Conservation (phyloP, 2,113 vertebrate species). For the Lampris megalopsis region DNA sequence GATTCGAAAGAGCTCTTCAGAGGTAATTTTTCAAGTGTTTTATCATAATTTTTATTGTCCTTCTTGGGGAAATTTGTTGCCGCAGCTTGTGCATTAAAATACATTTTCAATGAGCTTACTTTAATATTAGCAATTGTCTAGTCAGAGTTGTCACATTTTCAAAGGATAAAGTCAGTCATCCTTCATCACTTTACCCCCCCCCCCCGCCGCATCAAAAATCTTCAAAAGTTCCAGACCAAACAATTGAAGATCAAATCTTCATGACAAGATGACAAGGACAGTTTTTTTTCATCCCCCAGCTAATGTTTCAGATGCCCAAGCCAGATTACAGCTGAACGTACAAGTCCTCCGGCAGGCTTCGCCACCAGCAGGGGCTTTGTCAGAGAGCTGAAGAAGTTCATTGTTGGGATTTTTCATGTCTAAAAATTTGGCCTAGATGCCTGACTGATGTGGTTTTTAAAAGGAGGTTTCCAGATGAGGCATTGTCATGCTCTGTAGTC, state of each 20-base stretch:
- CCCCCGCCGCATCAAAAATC: neutral
- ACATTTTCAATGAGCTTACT: too few relatives aligned
- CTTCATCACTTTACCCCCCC: neutral
- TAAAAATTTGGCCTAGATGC: conserved; percentile 3
- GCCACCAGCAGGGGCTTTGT: conserved; percentile 44
- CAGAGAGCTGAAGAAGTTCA: conserved; percentile 31
- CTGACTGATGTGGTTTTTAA: conserved; percentile 53
- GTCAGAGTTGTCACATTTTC: too few relatives aligned
- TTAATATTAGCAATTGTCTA: too few relatives aligned
- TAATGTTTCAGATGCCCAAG: neutral
- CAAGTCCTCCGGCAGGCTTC: conserved; percentile 31
- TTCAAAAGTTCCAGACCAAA: neutral
- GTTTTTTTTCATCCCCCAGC: too few relatives aligned
- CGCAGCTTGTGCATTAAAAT: too few relatives aligned
- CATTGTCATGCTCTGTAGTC: conserved; percentile 4
- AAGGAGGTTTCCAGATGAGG: conserved; percentile 1
- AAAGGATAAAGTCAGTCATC: neutral
- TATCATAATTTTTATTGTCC: too few relatives aligned
- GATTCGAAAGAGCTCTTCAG: too few relatives aligned
- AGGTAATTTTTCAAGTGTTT: too few relatives aligned
- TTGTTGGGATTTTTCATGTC: conserved; percentile 60
- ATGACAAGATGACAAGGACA: neutral
- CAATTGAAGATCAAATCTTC: neutral
- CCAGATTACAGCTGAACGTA: neutral
- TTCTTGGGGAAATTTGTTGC: too few relatives aligned